Base-by-base conservation (phyloP, 2,797 vertebrate genomes). In the Xenentodon cancila region DNA sequence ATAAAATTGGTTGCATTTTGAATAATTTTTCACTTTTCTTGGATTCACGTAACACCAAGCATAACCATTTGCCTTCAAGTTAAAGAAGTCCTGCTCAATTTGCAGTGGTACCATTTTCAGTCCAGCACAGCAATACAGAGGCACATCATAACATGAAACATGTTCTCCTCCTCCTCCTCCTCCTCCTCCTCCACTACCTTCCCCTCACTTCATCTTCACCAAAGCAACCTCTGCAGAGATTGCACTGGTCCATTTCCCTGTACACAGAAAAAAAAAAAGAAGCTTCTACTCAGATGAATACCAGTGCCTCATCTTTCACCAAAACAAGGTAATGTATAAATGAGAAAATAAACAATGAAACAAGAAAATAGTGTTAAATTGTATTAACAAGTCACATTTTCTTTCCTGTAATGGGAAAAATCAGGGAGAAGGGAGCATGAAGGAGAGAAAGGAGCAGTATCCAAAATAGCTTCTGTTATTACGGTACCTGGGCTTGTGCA, bases 191-290 rank as follows among this genome's bases (percentile, higher is more conserved):
- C 50, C 57, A 47, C 68, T 13, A 37, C 34, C 34, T 37, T 37
- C 12, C 34, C 67, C 79, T 80, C 77, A 83, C 84, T 74, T 87
- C 80, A 80, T 81, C 86, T 81, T 75, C 79, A 70, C 87, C 90
- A 73, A 72, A 77, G 84, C 87, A 86, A 88, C 88, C 86, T 83
- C 85, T 86, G 65, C 84, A 85, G 69, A 86, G 75, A 88, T 84
- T 88, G 84, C 81, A 88, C 79, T 89, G 61, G 87, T 77, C 74
- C 80, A 80, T 87, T 89, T 89, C 63, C 84, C 87, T 88, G 79
- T 73, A 77, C 72, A 79, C 22, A 71, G 68, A 58, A 30, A 59
- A 27, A 50, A 46, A 58, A 63, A 53, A 80, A 55, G 65, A 78
- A 59, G 64, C 49, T 61, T 76, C 56, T 64, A 73, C 59, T 71